Base-by-base conservation (phyloP, 2,797 vertebrate species). In the Sebastolobus altivelis region DNA sequence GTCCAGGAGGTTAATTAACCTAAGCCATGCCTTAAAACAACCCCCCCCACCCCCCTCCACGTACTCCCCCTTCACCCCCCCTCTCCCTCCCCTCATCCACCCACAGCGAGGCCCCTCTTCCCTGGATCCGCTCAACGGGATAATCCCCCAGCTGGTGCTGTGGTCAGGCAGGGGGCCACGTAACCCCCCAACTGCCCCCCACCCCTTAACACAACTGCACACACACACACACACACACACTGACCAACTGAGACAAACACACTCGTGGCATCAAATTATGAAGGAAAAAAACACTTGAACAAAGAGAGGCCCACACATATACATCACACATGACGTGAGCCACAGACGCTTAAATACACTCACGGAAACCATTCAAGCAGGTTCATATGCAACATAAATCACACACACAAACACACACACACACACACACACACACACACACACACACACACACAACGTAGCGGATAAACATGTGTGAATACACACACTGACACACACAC, bases 121-220 rank as follows among this genome's bases (percentile, higher is more conserved):
- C 12, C 84, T 83, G 84, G 88, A 90, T 83, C 88, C 25, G 82
- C 86, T 90, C 88, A 88, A 84, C 65, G 3, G 89, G 84, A 91
- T 95, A 94, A 95, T 95, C 94, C 87, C 84, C 87, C 93, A 92
- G 89, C 93, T 94, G 91, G 90, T 91, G 87, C 85, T 91, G 89
- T 14, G 77, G 81, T 91, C 91, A 88, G 85, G 86, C 91, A 88
- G 85, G 86, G 78, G 83, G 79, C 80, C 81, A 80, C 35, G 46
- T 70, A 86, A 72, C 86, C 84, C 78, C 22, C 56, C 46, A n/a
- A 52, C 70, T 46, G 18, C 25, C 37, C 74, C 76, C 52, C 13
- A 43, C 60, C 71, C 38, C 22, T 52, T 69, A 60, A 72, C 81
- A 82, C 79, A 70, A 76, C 84, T 58, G 61, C 79, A 56, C 71